Evolutionary conservation across 2,888 invertebrate species (phyloP).

Genomic region (Petrolisthes manimaculis): DNA sequence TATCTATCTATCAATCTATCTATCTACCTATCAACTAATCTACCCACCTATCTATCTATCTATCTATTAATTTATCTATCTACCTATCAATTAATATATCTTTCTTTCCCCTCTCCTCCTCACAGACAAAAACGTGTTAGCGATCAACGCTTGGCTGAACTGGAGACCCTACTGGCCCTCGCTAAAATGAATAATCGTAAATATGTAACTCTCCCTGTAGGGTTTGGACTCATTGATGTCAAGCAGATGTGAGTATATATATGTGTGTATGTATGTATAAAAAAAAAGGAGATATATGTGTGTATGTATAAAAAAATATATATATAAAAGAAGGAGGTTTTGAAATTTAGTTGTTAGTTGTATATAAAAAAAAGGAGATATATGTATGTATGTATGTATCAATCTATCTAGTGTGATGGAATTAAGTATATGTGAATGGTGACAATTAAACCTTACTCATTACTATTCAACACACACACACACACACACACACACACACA

Average conservation of each 20-base stretch:
- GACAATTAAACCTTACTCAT: background rate
- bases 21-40: no score
- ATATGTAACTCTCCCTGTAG: constrained; percentile 73
- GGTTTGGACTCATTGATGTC: constrained; percentile 74
- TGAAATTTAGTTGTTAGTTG: background rate
- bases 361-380: background rate
- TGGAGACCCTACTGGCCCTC: constrained; percentile 74
- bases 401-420: no score
- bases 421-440: background rate
- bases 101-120: no score
- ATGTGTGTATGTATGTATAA: background rate
- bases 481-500: no score
- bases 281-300: background rate
- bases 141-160: constrained; percentile 75
- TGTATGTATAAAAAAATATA: background rate
- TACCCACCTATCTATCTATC: no score
- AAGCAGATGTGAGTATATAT: constrained; percentile 73
- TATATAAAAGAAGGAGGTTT: background rate
- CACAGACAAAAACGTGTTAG: constrained; percentile 73
- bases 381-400: background rate
- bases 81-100: no score
- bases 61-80: no score
- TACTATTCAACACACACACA: background rate
- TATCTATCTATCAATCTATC: no score
- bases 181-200: constrained; percentile 72